These are phyloP conservation scores for Dromiciops gliroides DNA, from an alignment of 2,113 vertebrate genomes.

Conservation along the genomic window DNA sequence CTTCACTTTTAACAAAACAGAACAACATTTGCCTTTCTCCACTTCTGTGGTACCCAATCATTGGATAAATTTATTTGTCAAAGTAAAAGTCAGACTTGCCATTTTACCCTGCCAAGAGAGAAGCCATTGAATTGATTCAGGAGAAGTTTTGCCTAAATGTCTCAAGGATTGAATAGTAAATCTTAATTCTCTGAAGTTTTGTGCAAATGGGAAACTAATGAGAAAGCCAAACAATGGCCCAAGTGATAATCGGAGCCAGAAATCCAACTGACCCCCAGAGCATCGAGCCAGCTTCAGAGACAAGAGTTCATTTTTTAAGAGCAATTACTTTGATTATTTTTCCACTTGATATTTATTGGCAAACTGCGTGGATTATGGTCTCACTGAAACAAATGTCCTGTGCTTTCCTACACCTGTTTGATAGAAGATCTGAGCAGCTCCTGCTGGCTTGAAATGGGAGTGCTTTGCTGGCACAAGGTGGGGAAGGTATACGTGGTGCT, in stretches of 20 bases:
- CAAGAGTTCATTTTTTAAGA: background rate
- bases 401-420: background rate
- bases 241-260: background rate
- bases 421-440: background rate
- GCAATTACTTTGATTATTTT: slow-evolving; percentile 6
- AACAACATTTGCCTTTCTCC: background rate
- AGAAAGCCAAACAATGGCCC: background rate
- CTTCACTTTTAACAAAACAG: background rate
- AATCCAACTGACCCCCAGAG: background rate
- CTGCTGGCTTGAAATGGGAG: background rate
- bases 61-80: background rate
- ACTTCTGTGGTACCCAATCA: background rate
- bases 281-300: background rate
- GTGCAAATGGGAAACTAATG: slow-evolving; percentile 19
- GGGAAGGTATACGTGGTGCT: background rate
- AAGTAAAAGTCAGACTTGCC: accelerated
- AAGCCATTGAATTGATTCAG: background rate
- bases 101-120: background rate
- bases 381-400: background rate
- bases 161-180: background rate
- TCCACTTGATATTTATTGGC: background rate
- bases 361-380: background rate
- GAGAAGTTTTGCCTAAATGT: background rate
- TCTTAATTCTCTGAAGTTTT: slow-evolving; percentile 33
- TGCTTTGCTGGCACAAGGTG: background rate